Evolutionary conservation across 2,888 invertebrate species (phyloP).

Genomic region (Eupeodes latifasciatus): DNA sequence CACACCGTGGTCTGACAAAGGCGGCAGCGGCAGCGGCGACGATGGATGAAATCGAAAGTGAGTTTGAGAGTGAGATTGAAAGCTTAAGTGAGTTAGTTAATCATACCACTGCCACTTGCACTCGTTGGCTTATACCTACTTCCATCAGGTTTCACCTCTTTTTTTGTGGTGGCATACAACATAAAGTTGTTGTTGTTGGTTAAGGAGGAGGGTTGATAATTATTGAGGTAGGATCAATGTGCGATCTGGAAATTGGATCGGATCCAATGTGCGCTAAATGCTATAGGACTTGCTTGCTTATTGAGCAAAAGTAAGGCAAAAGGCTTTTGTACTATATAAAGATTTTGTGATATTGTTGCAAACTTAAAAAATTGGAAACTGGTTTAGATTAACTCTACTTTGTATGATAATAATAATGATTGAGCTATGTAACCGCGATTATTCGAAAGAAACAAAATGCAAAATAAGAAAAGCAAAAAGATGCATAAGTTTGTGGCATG

Average conservation of each 20-base stretch:
- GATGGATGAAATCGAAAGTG: slow-evolving; percentile 76
- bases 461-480: background rate
- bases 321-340: slow-evolving; percentile 46
- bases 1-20: slow-evolving; percentile 3
- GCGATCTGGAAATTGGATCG: slow-evolving; percentile 20
- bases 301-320: slow-evolving; percentile 67
- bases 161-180: background rate
- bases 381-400: slow-evolving; percentile 42
- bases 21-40: too few relatives aligned
- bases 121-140: background rate
- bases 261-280: background rate
- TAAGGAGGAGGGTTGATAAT: slow-evolving; percentile 52
- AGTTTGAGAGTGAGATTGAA: slow-evolving; percentile 50
- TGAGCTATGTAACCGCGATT: slow-evolving; percentile 51
- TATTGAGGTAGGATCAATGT: slow-evolving; percentile 59
- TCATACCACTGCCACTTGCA: background rate
- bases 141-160: slow-evolving; percentile 39
- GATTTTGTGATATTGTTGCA: slow-evolving; percentile 46
- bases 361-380: slow-evolving; percentile 46
- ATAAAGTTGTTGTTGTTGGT: background rate
- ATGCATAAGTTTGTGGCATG: slow-evolving; percentile 52
- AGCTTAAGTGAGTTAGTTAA: slow-evolving; percentile 39
- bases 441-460: background rate
- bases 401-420: slow-evolving; percentile 43
- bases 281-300: slow-evolving; percentile 53